Conservation (phyloP, 2,113 vertebrate genomes). For the Archocentrus centrarchus region DNA sequence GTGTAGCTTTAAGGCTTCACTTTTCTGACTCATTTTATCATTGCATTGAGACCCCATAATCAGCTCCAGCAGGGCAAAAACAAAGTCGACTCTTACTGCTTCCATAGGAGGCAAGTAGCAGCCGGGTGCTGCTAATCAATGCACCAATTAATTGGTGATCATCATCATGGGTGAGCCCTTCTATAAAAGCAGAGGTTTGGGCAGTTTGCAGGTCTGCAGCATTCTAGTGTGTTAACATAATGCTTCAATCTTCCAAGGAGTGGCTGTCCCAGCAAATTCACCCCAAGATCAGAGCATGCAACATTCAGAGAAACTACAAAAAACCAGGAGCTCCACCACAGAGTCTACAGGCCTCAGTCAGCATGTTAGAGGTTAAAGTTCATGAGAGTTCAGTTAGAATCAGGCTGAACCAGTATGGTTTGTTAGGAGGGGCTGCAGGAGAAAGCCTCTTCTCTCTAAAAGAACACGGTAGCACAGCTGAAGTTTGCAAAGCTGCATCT, state of each 20-base stretch:
- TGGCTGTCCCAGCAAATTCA: background rate
- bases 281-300: no score
- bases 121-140: background rate
- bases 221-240: background rate
- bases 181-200: background rate
- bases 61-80: no score
- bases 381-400: background rate
- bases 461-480: background rate
- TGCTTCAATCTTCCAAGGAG: no score
- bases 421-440: background rate
- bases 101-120: background rate
- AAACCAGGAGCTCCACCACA: background rate
- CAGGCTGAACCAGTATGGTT: no score
- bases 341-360: background rate
- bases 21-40: no score
- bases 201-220: background rate
- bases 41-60: no score
- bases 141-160: background rate
- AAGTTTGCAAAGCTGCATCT: background rate
- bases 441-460: background rate
- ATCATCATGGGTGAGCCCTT: background rate
- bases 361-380: slow-evolving; percentile 1
- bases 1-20: no score
- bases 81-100: no score
- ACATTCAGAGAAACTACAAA: no score